Evolutionary conservation across 2,113 vertebrate species (phyloP).

Genomic region (Morone saxatilis): DNA sequence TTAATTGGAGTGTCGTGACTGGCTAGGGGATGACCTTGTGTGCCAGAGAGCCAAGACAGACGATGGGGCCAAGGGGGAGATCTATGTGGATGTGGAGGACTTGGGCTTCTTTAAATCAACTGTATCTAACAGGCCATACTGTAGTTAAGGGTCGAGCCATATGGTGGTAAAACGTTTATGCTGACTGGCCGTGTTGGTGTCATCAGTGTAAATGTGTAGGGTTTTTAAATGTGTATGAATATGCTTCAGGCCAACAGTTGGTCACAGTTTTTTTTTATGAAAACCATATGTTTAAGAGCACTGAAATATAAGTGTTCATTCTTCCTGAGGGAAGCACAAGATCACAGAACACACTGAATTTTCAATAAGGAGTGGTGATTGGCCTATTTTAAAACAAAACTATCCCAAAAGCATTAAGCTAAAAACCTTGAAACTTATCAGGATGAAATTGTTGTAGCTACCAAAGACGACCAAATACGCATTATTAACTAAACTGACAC

Average conservation of each 20-base stretch:
- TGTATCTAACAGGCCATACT: constrained; percentile 60
- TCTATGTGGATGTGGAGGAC: constrained; percentile 69
- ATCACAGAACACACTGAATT: not conserved
- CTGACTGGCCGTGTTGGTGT: constrained; percentile 53
- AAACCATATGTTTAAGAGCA: not conserved
- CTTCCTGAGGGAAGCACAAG: not conserved
- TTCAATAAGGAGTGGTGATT: not conserved
- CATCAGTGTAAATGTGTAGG: constrained; percentile 42
- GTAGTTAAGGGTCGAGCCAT: constrained; percentile 58
- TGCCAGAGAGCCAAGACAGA: constrained; percentile 78
- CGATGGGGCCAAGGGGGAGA: constrained; percentile 65
- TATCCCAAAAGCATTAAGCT: not conserved
- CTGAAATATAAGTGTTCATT: not conserved
- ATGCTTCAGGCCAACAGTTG: constrained; percentile 16
- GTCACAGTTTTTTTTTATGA: not conserved
- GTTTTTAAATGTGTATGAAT: constrained; percentile 34
- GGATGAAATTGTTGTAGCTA: not conserved
- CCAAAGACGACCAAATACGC: too few species aligned
- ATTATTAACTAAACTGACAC: not conserved
- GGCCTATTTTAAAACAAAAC: not conserved
- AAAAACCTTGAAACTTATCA: not conserved
- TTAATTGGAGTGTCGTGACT: constrained; percentile 88
- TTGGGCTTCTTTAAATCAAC: constrained; percentile 70
- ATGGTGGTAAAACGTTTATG: constrained; percentile 44
- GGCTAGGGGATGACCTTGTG: constrained; percentile 85